Conservation (phyloP, 2,797 vertebrate species). For the Centroberyx gerrardi region DNA sequence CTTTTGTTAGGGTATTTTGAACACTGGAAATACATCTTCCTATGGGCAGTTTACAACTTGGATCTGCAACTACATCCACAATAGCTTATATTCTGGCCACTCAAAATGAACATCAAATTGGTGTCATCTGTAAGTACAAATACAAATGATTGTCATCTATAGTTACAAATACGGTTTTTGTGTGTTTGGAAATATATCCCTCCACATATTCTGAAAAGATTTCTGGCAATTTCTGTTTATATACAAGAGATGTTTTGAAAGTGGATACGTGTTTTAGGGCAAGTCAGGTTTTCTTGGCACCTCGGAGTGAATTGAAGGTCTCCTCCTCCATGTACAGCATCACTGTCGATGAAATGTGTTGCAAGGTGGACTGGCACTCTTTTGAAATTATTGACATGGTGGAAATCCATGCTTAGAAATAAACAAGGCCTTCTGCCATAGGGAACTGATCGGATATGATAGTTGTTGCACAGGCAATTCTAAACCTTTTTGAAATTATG, state of each 20-base stretch:
- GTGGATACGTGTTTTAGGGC: not conserved
- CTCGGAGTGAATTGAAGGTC: conserved; percentile 9
- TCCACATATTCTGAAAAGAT: too few relatives aligned
- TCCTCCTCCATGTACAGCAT: conserved; percentile 9
- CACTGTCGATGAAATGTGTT: conserved; percentile 52
- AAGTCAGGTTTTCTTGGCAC: conserved; percentile 41
- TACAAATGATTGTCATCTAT: too few relatives aligned
- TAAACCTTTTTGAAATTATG: not conserved
- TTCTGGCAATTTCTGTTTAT: not conserved
- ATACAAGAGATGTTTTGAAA: not conserved
- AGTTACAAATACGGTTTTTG: too few relatives aligned
- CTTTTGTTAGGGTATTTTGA: too few relatives aligned
- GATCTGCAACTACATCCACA: too few relatives aligned
- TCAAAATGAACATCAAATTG: too few relatives aligned
- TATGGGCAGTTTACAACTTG: too few relatives aligned
- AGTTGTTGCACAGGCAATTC: not conserved
- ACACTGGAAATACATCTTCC: too few relatives aligned
- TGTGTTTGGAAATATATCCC: too few relatives aligned
- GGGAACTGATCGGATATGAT: not conserved
- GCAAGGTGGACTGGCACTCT: not conserved
- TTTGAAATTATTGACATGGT: not conserved
- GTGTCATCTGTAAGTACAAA: too few relatives aligned
- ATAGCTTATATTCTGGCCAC: too few relatives aligned
- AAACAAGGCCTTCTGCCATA: not conserved
- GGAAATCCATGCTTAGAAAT: not conserved